Evolutionary conservation across 30 jellyfish, hydroid and myxozoan genomes (phyloP).

Genomic region (Hydractinia symbiolongicarpus): DNA sequence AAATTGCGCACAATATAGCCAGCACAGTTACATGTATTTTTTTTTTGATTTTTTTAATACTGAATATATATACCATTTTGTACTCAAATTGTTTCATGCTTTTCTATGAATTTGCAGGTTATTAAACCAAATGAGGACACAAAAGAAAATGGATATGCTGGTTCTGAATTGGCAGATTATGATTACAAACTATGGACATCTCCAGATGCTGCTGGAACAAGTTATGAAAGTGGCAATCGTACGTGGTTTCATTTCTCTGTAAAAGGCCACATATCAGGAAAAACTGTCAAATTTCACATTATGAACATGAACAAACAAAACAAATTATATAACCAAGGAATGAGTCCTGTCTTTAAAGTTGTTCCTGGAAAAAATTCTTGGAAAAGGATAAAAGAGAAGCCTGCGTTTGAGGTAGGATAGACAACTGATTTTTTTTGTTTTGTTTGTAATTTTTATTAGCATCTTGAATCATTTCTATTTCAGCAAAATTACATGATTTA

Average conservation of each 20-base stretch:
- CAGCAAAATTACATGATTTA: background rate
- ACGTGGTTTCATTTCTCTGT: conserved; percentile 92
- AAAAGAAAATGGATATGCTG: background rate
- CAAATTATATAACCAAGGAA: conserved; percentile 75
- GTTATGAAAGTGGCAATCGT: conserved; percentile 68
- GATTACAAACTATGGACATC: conserved; percentile 86
- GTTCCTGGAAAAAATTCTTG: conserved; percentile 43
- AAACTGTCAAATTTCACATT: conserved; percentile 43
- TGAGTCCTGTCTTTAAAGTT: conserved; percentile 58
- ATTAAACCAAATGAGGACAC: background rate
- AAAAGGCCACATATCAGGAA: conserved; percentile 46
- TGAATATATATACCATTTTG: too few species aligned
- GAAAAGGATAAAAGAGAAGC: conserved; percentile 60
- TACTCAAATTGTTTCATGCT: too few species aligned
- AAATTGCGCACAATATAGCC: too few species aligned
- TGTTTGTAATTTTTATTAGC: background rate
- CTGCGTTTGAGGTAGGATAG: conserved; percentile 44
- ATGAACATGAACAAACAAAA: conserved; percentile 78
- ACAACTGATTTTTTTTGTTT: background rate
- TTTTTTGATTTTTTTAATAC: too few species aligned
- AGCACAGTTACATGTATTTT: too few species aligned
- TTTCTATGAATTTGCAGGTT: background rate
- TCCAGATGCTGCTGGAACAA: conserved; percentile 88
- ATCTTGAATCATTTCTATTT: background rate
- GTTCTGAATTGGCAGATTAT: background rate